Conservation (phyloP, 2,797 vertebrate species). For the Sebastes steindachneri region DNA sequence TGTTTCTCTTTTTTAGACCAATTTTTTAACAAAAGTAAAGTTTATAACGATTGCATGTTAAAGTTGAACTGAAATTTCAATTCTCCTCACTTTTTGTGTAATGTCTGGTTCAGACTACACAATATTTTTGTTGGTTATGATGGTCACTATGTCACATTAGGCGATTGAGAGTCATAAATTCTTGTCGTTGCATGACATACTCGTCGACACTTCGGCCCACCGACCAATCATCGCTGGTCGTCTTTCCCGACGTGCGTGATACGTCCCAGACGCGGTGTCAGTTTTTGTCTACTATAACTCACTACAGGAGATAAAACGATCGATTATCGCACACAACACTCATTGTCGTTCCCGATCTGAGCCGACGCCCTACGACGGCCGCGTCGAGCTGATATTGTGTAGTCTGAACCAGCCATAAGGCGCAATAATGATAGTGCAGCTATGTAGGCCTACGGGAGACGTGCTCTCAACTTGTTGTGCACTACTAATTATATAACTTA, state of each 20-base stretch:
- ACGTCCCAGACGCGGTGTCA: too few species aligned
- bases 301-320: neutral
- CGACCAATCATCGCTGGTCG: neutral
- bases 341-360: too few species aligned
- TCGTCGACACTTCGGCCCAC: neutral
- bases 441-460: neutral
- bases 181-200: neutral
- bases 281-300: neutral
- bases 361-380: fast-evolving
- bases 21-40: neutral
- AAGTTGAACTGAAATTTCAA: neutral
- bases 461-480: too few species aligned
- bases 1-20: neutral
- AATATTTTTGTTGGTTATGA: neutral
- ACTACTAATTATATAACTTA: too few species aligned
- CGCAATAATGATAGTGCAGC: neutral
- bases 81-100: neutral
- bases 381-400: too few species aligned
- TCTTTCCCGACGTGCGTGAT: neutral
- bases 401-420: too few species aligned
- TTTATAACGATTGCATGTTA: neutral
- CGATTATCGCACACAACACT: neutral
- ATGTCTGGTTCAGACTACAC: neutral
- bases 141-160: neutral
- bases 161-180: neutral